phyloP scores from a whole-genome alignment of 2,888 invertebrate species.

The Mythimna pallens region DNA sequence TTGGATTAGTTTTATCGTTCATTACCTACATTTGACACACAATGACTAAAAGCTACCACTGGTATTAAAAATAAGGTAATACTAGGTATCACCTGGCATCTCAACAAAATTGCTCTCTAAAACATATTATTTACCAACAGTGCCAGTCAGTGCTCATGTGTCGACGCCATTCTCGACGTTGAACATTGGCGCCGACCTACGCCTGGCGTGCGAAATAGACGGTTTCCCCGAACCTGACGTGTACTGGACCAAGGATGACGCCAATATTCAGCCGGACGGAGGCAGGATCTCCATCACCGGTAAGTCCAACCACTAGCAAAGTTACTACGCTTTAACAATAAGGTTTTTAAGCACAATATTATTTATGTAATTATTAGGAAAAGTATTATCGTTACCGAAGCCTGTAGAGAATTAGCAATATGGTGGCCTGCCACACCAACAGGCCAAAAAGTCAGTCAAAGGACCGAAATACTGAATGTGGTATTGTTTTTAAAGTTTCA shows the following conservation, averaged over 20 bases:
- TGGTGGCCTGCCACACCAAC: neutral
- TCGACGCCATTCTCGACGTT: conserved; percentile 89
- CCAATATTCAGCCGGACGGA: conserved; percentile 86
- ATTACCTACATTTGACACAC: neutral
- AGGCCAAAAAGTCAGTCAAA: neutral
- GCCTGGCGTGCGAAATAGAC: conserved; percentile 93
- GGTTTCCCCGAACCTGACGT: conserved; percentile 95
- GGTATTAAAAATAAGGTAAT: neutral
- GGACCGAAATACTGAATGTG: no score
- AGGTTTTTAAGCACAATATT: neutral
- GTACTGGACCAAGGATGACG: conserved; percentile 95
- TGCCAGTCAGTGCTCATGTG: conserved; percentile 93
- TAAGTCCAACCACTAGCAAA: conserved; percentile 71
- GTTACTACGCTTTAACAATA: neutral
- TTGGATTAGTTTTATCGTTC: neutral
- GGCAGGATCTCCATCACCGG: conserved; percentile 92
- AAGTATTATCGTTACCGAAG: no score
- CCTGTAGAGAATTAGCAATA: neutral
- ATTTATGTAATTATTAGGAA: neutral
- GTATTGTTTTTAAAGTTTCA: neutral
- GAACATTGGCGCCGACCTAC: conserved; percentile 92
- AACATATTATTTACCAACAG: conserved; percentile 73
- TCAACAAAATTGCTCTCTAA: conserved; percentile 8
- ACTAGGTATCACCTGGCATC: neutral
- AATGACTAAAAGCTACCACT: neutral